phyloP scores from a whole-genome alignment of 2,888 invertebrate species.

The Scaptomyza flava region DNA sequence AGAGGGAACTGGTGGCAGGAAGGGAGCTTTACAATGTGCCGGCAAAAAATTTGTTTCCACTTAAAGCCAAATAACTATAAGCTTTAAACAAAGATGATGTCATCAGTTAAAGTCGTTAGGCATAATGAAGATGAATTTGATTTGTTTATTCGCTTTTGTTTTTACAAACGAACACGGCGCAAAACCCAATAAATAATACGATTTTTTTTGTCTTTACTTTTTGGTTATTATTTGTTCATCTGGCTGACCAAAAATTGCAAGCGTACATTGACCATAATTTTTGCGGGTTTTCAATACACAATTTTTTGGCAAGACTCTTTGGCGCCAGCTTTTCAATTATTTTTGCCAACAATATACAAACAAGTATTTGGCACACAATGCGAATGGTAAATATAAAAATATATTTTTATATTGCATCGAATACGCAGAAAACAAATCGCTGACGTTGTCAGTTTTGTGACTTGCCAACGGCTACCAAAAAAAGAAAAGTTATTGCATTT shows the following conservation, averaged over 20 bases:
- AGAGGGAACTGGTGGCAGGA: no score
- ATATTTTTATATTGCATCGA: slow-evolving; percentile 7
- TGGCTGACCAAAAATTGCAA: slow-evolving; percentile 19
- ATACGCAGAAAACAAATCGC: slow-evolving; percentile 51
- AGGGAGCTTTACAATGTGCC: no score
- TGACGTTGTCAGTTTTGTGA: slow-evolving; percentile 40
- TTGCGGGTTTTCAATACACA: slow-evolving; percentile 28
- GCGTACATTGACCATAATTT: slow-evolving; percentile 43
- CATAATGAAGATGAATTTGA: slow-evolving; percentile 71
- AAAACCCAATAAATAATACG: slow-evolving; percentile 18
- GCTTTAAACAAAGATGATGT: slow-evolving; percentile 55
- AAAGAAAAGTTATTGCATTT: slow-evolving; percentile 50
- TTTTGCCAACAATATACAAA: slow-evolving; percentile 43
- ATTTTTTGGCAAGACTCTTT: slow-evolving; percentile 69
- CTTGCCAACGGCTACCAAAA: slow-evolving; percentile 31
- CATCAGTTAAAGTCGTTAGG: slow-evolving; percentile 56
- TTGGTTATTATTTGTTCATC: slow-evolving; percentile 13
- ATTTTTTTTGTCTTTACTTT: background rate
- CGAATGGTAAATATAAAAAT: slow-evolving; percentile 19
- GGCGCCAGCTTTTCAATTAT: slow-evolving; percentile 66
- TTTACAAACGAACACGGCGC: slow-evolving; percentile 23
- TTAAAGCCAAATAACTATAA: slow-evolving; percentile 27
- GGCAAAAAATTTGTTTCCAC: slow-evolving; percentile 26
- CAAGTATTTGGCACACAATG: slow-evolving; percentile 59
- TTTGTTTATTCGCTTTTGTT: slow-evolving; percentile 53